These are phyloP conservation scores for Didymodactylos carnosus DNA, from an alignment of 2,888 invertebrate genomes.

Conservation along the genomic window DNA sequence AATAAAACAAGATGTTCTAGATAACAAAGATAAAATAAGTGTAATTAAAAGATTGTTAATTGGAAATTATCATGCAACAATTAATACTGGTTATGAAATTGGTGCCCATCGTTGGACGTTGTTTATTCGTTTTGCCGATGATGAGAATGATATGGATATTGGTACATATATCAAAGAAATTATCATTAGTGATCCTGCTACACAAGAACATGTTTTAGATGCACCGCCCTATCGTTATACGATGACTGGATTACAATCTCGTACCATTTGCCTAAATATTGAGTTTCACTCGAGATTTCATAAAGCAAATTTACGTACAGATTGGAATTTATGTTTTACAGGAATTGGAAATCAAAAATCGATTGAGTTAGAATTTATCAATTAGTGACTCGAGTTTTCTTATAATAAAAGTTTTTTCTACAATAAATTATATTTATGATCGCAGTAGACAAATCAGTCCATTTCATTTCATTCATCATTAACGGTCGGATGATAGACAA, in stretches of 20 bases:
- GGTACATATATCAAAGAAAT: background rate
- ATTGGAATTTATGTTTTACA: background rate
- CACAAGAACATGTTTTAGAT: background rate
- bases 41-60: background rate
- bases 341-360: background rate
- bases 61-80: background rate
- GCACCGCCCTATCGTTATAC: background rate
- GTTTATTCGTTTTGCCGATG: background rate
- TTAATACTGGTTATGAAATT: background rate
- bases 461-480: too few relatives aligned
- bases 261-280: background rate
- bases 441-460: too few relatives aligned
- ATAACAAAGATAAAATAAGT: background rate
- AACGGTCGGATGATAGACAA: too few relatives aligned
- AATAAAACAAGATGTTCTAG: too few relatives aligned
- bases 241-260: background rate
- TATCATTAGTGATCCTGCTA: background rate
- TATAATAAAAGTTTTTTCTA: too few relatives aligned
- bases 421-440: too few relatives aligned
- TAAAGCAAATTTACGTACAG: background rate
- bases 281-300: background rate
- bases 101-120: background rate
- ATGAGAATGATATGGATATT: background rate
- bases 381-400: too few relatives aligned
- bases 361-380: background rate